Conservation (phyloP, 2,888 invertebrate species). For the Calameuta pallipes region DNA sequence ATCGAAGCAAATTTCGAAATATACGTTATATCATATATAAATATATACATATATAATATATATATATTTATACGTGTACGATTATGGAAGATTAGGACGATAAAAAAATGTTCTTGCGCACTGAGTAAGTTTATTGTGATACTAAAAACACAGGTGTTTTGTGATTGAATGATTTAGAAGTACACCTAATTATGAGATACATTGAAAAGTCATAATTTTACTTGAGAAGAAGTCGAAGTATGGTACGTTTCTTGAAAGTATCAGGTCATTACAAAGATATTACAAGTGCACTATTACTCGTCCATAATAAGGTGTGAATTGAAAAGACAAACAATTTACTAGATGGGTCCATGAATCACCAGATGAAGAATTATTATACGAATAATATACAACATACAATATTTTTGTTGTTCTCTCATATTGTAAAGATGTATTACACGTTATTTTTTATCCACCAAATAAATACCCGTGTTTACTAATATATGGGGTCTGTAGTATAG, state of each 20-base stretch:
- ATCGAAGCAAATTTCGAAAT: not conserved
- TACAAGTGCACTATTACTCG: not conserved
- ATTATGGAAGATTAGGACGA: not conserved
- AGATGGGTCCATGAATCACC: constrained; percentile 34
- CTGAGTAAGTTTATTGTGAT: not conserved
- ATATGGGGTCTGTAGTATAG: not conserved
- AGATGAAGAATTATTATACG: constrained; percentile 35
- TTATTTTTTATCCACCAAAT: constrained; percentile 61
- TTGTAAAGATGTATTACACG: constrained; percentile 50
- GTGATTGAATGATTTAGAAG: not conserved
- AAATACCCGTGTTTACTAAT: constrained; percentile 52
- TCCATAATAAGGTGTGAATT: not conserved
- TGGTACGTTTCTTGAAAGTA: not conserved
- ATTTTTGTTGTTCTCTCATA: constrained; percentile 57
- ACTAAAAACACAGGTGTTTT: not conserved
- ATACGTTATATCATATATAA: constrained; percentile 3
- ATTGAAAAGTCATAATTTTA: not conserved
- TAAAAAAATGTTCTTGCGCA: not conserved
- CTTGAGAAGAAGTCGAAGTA: not conserved
- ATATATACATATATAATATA: constrained; percentile 6
- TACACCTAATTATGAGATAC: not conserved
- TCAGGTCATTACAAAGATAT: not conserved
- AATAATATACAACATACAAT: constrained; percentile 38
- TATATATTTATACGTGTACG: not conserved
- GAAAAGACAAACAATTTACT: not conserved